Evolutionary conservation across 2,888 invertebrate genomes (phyloP).

Genomic region (Drosophila maculinotata): DNA sequence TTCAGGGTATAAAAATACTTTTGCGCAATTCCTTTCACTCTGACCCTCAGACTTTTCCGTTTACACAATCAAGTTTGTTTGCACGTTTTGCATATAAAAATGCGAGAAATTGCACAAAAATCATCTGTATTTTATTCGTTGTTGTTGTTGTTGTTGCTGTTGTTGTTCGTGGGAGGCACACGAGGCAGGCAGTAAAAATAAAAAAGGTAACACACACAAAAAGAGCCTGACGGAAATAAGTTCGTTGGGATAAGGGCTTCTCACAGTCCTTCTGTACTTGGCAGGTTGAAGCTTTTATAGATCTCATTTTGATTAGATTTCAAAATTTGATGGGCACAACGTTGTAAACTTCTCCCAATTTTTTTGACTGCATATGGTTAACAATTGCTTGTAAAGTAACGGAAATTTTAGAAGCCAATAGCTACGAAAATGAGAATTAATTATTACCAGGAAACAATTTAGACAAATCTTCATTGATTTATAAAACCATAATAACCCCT

Average conservation of each 20-base stretch:
- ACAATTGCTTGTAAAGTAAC: too few relatives aligned
- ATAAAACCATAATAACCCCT: too few relatives aligned
- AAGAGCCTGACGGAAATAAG: constrained; percentile 6
- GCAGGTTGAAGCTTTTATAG: constrained; percentile 25
- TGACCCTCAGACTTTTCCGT: constrained; percentile 2
- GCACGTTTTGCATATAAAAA: constrained; percentile 43
- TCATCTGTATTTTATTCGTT: constrained; percentile 18
- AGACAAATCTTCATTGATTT: too few relatives aligned
- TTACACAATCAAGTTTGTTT: constrained; percentile 22
- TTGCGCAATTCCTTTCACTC: neutral
- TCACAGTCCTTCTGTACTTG: constrained; percentile 11
- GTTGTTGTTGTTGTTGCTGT: constrained; percentile 9
- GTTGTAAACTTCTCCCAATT: too few relatives aligned
- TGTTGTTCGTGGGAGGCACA: constrained; percentile 4
- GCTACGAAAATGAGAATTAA: too few relatives aligned
- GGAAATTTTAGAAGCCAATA: too few relatives aligned
- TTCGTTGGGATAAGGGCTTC: constrained; percentile 21
- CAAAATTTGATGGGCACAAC: constrained; percentile 5
- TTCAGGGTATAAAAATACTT: neutral
- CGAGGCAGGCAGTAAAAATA: constrained; percentile 9
- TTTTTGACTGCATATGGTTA: neutral
- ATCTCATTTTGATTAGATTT: constrained; percentile 45
- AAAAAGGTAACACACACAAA: neutral
- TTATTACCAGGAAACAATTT: too few relatives aligned
- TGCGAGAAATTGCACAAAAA: constrained; percentile 37